Conservation (phyloP, 2,888 invertebrate species). For the Pammene aurita region DNA sequence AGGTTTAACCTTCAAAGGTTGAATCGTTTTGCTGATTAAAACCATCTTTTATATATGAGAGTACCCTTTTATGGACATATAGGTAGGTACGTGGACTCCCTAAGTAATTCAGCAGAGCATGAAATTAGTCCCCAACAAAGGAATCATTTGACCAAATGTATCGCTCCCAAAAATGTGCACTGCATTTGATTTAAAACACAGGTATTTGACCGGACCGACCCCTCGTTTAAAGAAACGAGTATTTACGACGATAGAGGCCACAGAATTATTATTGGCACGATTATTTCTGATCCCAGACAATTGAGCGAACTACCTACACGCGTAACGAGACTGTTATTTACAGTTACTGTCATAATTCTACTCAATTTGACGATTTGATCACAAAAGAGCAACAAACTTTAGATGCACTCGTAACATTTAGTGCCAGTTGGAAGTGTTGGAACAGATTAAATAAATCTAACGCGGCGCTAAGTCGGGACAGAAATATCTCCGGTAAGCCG, state of each 20-base stretch:
- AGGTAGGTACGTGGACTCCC: constrained; percentile 48
- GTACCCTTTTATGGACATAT: constrained; percentile 47
- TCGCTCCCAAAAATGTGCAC: constrained; percentile 58
- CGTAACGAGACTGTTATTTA: constrained; percentile 61
- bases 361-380: constrained; percentile 60
- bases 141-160: constrained; percentile 64
- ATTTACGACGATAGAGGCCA: constrained; percentile 55
- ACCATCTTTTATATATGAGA: constrained; percentile 14
- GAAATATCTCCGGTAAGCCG: constrained; percentile 59
- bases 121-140: constrained; percentile 68
- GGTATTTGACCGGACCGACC: constrained; percentile 74
- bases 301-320: constrained; percentile 59
- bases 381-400: constrained; percentile 54
- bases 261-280: constrained; percentile 61
- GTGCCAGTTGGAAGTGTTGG: constrained; percentile 50
- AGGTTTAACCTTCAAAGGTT: constrained; percentile 22
- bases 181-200: constrained; percentile 72
- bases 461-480: constrained; percentile 54
- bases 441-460: constrained; percentile 57
- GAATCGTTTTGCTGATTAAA: constrained; percentile 33
- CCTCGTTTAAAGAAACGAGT: constrained; percentile 46
- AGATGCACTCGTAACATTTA: constrained; percentile 53
- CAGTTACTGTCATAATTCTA: constrained; percentile 58
- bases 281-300: constrained; percentile 62
- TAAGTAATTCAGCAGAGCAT: constrained; percentile 60